Evolutionary conservation across 2,113 vertebrate genomes (phyloP), one percentile per base, ranked within the genome.

Genomic region (Procavia capensis): DNA sequence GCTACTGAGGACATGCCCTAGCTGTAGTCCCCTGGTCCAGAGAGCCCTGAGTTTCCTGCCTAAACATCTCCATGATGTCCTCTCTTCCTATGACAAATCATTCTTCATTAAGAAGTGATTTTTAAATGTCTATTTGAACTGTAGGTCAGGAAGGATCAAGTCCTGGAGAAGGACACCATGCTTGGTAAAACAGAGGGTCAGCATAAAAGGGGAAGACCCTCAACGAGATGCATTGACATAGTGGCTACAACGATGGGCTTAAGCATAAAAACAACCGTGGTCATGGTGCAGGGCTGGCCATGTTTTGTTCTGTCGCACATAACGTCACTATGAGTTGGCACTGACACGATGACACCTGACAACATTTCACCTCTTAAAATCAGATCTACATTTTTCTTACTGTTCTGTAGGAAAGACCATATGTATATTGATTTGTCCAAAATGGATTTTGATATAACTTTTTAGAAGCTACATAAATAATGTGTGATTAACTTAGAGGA

Each of bases 351-450:
- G n/a, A n/a, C n/a, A n/a, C n/a, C n/a, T n/a, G n/a, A n/a, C n/a
- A n/a, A n/a, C n/a, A n/a, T n/a, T 94, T 90, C 47, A 93, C 59
- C 19, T 80, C n/a, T 78, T 83, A 95, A 95, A 93, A 79, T 66
- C 5, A 45, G 22, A 68, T 68, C 45, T 70, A 70, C 25, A 84
- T 5, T 54, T 47, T 47, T 57, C 57, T 64, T 34, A 3, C 91
- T 63, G 29, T 94, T 88, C 74, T 83, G 5, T 54, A 75, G 61
- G 7, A 81, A 88, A 94, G 20, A 61, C 45, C 19, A 78, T 45
- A n/a, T 6, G 5, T 47, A 34, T 22, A 50, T 57, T 82, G n/a
- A 75, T 82, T 96, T 87, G 25, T 81, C 47, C 41, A 57, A 63
- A 84, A 57, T 84, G 50, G 34, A 93, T 79, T 90, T 96, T 92